Evolutionary conservation across 2,888 invertebrate species (phyloP).

Genomic region (Epicampocera succincta): DNA sequence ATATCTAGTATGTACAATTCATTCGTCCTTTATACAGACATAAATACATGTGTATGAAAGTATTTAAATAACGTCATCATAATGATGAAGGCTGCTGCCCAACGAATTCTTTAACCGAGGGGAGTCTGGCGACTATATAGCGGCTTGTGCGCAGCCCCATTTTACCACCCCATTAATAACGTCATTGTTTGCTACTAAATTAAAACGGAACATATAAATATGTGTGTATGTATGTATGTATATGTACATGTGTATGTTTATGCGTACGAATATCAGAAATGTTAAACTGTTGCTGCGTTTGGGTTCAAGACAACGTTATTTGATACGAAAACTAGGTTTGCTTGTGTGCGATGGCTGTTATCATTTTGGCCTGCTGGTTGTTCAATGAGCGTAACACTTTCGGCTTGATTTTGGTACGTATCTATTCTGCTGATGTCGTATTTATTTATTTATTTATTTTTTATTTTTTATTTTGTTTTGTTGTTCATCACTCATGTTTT

Average conservation of each 20-base stretch:
- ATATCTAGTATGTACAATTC: no score
- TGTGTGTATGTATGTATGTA: background rate
- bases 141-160: slow-evolving; percentile 56
- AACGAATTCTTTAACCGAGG: background rate
- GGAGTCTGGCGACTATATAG: slow-evolving; percentile 30
- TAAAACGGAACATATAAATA: background rate
- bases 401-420: slow-evolving; percentile 60
- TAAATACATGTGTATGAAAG: no score
- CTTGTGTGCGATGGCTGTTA: slow-evolving; percentile 34
- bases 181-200: slow-evolving; percentile 51
- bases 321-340: slow-evolving; percentile 52
- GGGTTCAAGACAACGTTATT: slow-evolving; percentile 36
- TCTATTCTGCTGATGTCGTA: slow-evolving; percentile 44
- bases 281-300: slow-evolving; percentile 40
- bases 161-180: slow-evolving; percentile 48
- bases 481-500: slow-evolving; percentile 24
- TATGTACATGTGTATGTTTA: background rate
- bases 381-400: slow-evolving; percentile 70
- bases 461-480: no score
- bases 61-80: slow-evolving; percentile 22
- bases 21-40: slow-evolving; percentile 48
- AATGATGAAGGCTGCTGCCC: slow-evolving; percentile 30
- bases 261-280: background rate
- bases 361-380: slow-evolving; percentile 60
- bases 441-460: no score